Percentiles rank a stretch among this genome's conserved stretches.
Conservation (phyloP, 2,113 vertebrate species). For the Suricata suricatta region DNA sequence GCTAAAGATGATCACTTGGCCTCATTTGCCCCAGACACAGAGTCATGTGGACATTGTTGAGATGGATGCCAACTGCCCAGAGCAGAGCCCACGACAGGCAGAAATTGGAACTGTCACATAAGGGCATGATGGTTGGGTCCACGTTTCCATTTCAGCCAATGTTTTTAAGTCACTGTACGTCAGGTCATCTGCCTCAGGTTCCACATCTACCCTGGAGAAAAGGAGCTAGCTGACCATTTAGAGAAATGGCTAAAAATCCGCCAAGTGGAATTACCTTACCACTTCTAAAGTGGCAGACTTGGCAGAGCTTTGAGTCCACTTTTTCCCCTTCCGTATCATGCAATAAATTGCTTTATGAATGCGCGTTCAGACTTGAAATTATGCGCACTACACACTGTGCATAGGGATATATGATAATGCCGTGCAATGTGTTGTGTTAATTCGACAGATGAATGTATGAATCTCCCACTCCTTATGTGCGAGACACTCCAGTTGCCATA, state of each 20-base stretch:
- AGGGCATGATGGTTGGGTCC: not conserved
- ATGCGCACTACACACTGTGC: not conserved
- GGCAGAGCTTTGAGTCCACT: not conserved
- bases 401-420: too few relatives aligned
- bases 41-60: not conserved
- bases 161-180: not conserved
- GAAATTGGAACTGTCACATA: not conserved
- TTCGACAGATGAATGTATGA: not conserved
- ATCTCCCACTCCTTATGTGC: accelerated
- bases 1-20: not conserved
- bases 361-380: not conserved
- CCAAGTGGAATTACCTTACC: not conserved
- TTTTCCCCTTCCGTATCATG: not conserved
- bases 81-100: not conserved
- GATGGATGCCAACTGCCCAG: not conserved
- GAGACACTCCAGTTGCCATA: not conserved
- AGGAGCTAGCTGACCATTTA: not conserved
- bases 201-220: not conserved
- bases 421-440: not conserved
- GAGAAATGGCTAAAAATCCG: not conserved
- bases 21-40: not conserved
- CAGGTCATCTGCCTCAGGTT: not conserved
- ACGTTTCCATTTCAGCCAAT: not conserved
- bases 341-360: not conserved
- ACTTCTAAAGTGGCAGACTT: not conserved